Evolutionary conservation across 2,113 vertebrate genomes (phyloP), one percentile per base, ranked within the genome.

Genomic region (Mohoua ochrocephala): DNA sequence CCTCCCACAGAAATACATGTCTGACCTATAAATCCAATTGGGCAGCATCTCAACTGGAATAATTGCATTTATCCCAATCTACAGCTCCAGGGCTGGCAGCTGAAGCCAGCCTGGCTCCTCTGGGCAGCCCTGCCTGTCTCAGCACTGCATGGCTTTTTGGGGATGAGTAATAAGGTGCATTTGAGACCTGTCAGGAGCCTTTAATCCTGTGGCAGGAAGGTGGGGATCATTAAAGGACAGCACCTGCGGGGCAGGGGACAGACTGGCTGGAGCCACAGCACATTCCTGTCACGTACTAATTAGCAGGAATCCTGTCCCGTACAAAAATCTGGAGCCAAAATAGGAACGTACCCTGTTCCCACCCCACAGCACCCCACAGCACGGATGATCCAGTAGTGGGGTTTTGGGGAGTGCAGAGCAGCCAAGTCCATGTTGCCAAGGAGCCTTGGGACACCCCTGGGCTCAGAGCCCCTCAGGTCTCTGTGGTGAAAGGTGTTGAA

Each of bases 21-120:
- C 41, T 92, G 90, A 80, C 71, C 59, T 77, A 3, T n/a, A 80
- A 91, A 91, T 90, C 63, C 83, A 85, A 59, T 63, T 68, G 63
- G 80, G 84, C 93, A 88, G 39, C 74, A 54, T 74, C 95, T 97
- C 90, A 71, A 0, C 71, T 92, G 95, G 90, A 90, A 77, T 81
- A 90, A 92, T 93, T 81, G 60, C 56, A 52, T 91, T 96, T 80
- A 93, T 60, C 22, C 59, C 87, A 17, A 9, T 12, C 35, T 67
- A 6, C 47, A 63, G 91, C 87, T 89, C 33, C 30, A 37, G 4
- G 31, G 86, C 47, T 35, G 65, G 37, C 1, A 1, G 0, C 1
- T 41, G 69, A 18, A 61, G 60, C 47, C 15, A 6, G 35, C 64
- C 80, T 20, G 74, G n/a, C 84, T 87, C 30, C 45, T 57, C 33